Conservation (phyloP, 2,888 invertebrate species). For the Aphidius colemani region DNA sequence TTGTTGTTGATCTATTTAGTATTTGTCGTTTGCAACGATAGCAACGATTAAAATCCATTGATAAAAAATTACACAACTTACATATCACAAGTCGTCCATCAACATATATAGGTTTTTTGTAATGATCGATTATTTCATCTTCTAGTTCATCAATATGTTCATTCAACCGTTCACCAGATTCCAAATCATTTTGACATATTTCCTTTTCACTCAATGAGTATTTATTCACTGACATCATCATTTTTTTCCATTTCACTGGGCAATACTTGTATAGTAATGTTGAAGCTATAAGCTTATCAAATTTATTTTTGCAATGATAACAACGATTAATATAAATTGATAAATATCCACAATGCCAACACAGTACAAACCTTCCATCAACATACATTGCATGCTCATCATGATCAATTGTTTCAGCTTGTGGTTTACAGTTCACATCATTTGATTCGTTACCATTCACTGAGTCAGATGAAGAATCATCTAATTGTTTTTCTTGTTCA, state of each 20-base stretch:
- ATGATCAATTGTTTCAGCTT: conserved; percentile 33
- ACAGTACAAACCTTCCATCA: conserved; percentile 74
- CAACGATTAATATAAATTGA: conserved; percentile 81
- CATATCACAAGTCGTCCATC: conserved; percentile 80
- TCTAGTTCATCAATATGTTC: too few relatives aligned
- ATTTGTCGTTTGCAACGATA: conserved; percentile 74
- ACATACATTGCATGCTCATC: conserved; percentile 65
- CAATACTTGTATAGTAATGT: conserved; percentile 29
- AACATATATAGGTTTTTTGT: conserved; percentile 65
- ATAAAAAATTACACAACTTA: conserved; percentile 78
- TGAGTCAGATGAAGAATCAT: conserved; percentile 21
- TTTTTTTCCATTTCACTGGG: too few relatives aligned
- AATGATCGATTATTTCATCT: background rate
- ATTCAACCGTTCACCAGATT: too few relatives aligned
- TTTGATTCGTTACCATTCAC: conserved; percentile 9
- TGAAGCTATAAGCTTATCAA: conserved; percentile 73
- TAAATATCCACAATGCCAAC: conserved; percentile 73
- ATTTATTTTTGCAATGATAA: conserved; percentile 72
- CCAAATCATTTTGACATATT: too few relatives aligned
- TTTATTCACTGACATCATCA: too few relatives aligned
- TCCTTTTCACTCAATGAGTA: too few relatives aligned
- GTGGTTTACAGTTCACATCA: conserved; percentile 37
- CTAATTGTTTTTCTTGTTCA: conserved; percentile 27
- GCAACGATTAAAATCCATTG: conserved; percentile 79
- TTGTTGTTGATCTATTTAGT: conserved; percentile 72